Evolutionary conservation across 2,888 invertebrate species (phyloP).

Genomic region (Agrotis puta): DNA sequence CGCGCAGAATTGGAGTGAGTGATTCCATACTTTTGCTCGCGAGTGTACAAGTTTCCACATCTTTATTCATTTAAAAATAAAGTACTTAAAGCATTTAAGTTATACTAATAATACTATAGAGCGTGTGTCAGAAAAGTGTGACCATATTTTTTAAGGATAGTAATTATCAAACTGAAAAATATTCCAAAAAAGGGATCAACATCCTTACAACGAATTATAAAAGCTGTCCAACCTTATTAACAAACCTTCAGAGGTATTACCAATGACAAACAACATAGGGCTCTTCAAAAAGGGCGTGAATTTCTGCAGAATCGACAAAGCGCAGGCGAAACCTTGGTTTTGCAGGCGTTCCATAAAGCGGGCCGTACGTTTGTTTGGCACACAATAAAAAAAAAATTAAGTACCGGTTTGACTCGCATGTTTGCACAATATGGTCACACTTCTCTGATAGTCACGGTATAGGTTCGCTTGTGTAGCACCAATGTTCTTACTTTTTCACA

Average conservation of each 20-base stretch:
- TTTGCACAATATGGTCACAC: background rate
- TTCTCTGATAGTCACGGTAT: background rate
- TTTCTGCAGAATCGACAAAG: too few species aligned
- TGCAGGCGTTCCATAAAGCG: too few species aligned
- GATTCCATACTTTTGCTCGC: too few species aligned
- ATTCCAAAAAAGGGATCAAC: background rate
- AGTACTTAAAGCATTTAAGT: constrained; percentile 25
- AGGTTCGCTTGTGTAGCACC: background rate
- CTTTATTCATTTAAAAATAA: constrained; percentile 2
- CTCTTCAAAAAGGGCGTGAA: too few species aligned
- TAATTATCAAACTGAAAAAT: background rate
- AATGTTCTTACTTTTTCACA: background rate
- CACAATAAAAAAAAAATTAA: too few species aligned
- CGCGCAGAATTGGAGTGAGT: too few species aligned
- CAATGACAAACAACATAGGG: too few species aligned
- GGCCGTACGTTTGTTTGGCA: too few species aligned
- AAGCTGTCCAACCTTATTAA: background rate
- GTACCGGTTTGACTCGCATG: too few species aligned
- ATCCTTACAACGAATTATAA: background rate
- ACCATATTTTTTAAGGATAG: background rate
- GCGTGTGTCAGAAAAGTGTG: background rate
- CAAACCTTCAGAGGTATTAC: too few species aligned
- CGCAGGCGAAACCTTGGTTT: too few species aligned
- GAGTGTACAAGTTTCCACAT: background rate
- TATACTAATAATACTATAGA: background rate